Evolutionary conservation across 2,113 vertebrate genomes (phyloP), one percentile per base, ranked within the genome.

Genomic region (Danionella cerebrum): DNA sequence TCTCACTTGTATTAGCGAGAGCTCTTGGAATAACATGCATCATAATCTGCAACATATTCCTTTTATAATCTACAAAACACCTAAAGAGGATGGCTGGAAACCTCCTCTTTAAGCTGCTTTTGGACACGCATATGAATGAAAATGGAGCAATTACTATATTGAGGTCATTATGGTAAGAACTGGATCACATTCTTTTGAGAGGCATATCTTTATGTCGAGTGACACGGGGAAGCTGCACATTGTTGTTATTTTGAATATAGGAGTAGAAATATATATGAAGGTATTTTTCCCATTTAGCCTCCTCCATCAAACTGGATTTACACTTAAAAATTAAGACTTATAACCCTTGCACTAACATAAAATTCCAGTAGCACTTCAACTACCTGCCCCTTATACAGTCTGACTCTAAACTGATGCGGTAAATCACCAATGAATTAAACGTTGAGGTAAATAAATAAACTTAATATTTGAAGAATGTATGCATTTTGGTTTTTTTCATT

Each of bases 41-140:
- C 51, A 31, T 70, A 55, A 77, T 69, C 62, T 58, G 29, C 12
- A 76, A 22, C 66, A 65, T 72, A 62, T 75, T 76, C 45, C 33
- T 39, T 36, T 9, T 38, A 78, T 48, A 62, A 74, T 18, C n/a
- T 73, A 19, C 60, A 80, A 18, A 64, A 45, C 16, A 60, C 25
- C 52, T 80, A 24, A 65, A 60, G 67, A 65, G 63, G 58, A 42
- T 73, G 64, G 74, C 70, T 71, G 5, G 14, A 14, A 75, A 35
- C 19, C 50, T 44, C n/a, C 3, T 3, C 54, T 39, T 2, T 35
- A 78, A 78, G 14, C n/a, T 69, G 70, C 71, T 84, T 83, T 79
- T 0, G 0, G 38, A 6, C 41, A n/a, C 53, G 33, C 57, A 75
- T 36, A 41, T 55, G 58, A 75, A 70, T 76, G 42, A 53, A 82